Conservation (phyloP, 2,797 vertebrate species). For the Anableps anableps region DNA sequence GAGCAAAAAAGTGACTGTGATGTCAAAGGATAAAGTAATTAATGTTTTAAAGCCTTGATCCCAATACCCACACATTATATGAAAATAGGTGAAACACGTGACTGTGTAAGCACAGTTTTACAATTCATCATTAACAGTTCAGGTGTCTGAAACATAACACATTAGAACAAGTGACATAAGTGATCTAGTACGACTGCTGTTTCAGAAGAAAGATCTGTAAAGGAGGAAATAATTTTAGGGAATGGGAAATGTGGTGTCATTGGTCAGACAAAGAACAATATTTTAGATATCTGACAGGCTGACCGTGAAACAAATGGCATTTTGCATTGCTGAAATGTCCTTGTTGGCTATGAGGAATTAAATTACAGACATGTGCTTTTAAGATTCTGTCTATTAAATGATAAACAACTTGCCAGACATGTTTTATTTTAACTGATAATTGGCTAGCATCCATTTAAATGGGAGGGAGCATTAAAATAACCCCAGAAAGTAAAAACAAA, state of each 20-base stretch:
- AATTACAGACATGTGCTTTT: not conserved
- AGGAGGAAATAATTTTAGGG: not conserved
- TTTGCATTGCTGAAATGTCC: not conserved
- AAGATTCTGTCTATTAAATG: not conserved
- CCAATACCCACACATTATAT: not conserved
- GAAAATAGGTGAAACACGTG: not conserved
- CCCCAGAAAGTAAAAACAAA: not conserved
- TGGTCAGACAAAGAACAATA: not conserved
- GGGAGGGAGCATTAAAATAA: not conserved
- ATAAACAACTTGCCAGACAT: not conserved
- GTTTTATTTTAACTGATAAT: not conserved
- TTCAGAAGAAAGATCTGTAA: not conserved
- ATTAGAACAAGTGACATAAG: not conserved
- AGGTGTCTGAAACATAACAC: not conserved
- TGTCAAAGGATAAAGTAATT: not conserved
- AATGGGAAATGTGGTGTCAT: not conserved
- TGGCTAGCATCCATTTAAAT: not conserved
- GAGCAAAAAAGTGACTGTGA: not conserved
- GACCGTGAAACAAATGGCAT: not conserved
- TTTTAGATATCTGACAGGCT: not conserved
- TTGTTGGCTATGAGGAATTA: not conserved
- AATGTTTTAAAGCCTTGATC: not conserved
- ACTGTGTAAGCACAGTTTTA: not conserved
- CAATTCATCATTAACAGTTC: not conserved
- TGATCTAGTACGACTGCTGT: not conserved